Base-by-base conservation (phyloP, 2,888 invertebrate species). In the Epistrophe eligans region DNA sequence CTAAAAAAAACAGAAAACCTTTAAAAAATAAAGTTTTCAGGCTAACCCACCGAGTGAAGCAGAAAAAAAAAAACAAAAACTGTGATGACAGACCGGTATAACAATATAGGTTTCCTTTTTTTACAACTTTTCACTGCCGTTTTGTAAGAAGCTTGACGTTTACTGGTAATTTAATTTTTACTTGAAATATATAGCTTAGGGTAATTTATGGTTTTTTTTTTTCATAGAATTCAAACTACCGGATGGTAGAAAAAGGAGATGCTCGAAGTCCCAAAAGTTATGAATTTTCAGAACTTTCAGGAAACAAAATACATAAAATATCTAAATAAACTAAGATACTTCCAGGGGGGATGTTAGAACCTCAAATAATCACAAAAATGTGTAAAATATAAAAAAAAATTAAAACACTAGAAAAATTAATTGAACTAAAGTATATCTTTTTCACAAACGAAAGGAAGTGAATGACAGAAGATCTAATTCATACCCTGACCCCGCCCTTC, bases 21-120 rank as follows among this genome's bases (percentile, higher is more conserved):
- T 48, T 45, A 17, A 48, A 82, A 77, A 60, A 77, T 45, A 79
- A 60, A 52, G 60, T 67, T 66, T 83, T 72, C 67, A 77, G 77
- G 73, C 66, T 77, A 72, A 66, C 66, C 77, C 66, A 52, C 71
- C 40, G 40, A 40, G 15, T 3, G 48, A 32, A 58, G 43, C 50
- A 40, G 17, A 15, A 28, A 24, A 24, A 24, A 24, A 24, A 24
- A 24, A 24, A 24, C 24, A 24, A 24, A 32, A 74, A 58, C 66
- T 19, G 40, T 40, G 72, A n/a, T 77, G 77, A 77, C 74, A 70
- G 70, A 62, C 60, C 28, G 83, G n/a, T n/a, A n/a, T n/a, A n/a
- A n/a, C n/a, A n/a, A n/a, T n/a, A 45, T 38, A 73, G n/a, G 28
- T 60, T 72, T 40, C 3, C 15, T 35, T 28, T 43, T 35, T 62